phyloP scores from a whole-genome alignment of 2,113 vertebrate genomes.

The Embiotoca jacksoni region DNA sequence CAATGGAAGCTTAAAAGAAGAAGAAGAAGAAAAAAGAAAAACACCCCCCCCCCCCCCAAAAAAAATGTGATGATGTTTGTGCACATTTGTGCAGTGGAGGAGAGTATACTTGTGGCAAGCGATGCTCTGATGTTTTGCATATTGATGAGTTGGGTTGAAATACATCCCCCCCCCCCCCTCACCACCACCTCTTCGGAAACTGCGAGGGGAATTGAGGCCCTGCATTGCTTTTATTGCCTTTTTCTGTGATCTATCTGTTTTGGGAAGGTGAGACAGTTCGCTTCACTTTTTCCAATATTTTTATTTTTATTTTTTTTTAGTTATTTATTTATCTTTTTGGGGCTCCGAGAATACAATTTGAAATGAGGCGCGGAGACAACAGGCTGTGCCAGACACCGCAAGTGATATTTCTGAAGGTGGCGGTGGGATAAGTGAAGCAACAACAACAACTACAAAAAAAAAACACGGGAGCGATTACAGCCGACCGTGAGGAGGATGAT shows the following conservation, averaged over 20 bases:
- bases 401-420: conserved; percentile 60
- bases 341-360: conserved; percentile 50
- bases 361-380: conserved; percentile 68
- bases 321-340: too few relatives aligned
- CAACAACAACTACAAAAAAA: background rate
- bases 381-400: conserved; percentile 22
- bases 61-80: conserved; percentile 61
- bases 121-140: conserved; percentile 80
- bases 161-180: conserved; percentile 38
- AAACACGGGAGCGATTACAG: conserved; percentile 41
- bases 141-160: conserved; percentile 81
- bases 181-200: conserved; percentile 40
- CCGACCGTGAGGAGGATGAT: conserved; percentile 36
- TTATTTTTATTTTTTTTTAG: conserved; percentile 3
- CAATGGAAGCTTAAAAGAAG: conserved; percentile 45
- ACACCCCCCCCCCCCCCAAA: too few relatives aligned
- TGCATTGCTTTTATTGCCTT: conserved; percentile 73
- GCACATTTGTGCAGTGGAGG: conserved; percentile 72
- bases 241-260: conserved; percentile 73
- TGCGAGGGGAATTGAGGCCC: conserved; percentile 68
- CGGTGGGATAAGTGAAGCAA: conserved; percentile 31
- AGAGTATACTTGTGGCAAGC: conserved; percentile 76
- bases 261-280: conserved; percentile 55
- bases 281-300: background rate
- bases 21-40: conserved; percentile 1